These are phyloP conservation scores for Spatulosminthurus flaviceps DNA, from an alignment of 2,888 invertebrate genomes.

Conservation along the genomic window DNA sequence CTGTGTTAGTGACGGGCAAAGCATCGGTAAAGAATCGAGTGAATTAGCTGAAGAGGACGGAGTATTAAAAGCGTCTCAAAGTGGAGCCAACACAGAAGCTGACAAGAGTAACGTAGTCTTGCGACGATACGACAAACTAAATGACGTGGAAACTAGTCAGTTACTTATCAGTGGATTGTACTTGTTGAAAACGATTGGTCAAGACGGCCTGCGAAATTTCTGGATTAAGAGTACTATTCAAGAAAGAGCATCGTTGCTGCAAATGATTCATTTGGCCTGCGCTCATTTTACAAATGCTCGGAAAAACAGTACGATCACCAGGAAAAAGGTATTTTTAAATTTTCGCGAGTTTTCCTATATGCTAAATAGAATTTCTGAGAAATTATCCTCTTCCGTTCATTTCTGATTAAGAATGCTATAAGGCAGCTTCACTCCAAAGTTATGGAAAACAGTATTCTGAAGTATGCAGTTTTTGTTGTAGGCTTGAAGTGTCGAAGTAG, in stretches of 20 bases:
- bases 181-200: slow-evolving; percentile 61
- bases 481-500: no score
- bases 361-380: no score
- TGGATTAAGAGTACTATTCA: slow-evolving; percentile 60
- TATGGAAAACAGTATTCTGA: no score
- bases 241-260: slow-evolving; percentile 61
- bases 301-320: slow-evolving; percentile 63
- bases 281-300: slow-evolving; percentile 62
- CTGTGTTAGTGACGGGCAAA: slow-evolving; percentile 61
- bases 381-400: slow-evolving; percentile 18
- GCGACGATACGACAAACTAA: slow-evolving; percentile 62
- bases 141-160: slow-evolving; percentile 63
- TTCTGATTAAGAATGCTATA: neutral
- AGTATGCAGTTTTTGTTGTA: no score
- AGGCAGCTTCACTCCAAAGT: no score
- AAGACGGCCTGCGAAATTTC: slow-evolving; percentile 57
- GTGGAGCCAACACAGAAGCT: slow-evolving; percentile 50
- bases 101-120: slow-evolving; percentile 63
- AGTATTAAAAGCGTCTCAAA: slow-evolving; percentile 52
- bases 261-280: slow-evolving; percentile 62
- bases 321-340: slow-evolving; percentile 58
- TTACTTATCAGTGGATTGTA: slow-evolving; percentile 62
- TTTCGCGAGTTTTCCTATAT: no score
- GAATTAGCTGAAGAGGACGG: slow-evolving; percentile 60
- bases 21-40: slow-evolving; percentile 59